These are phyloP conservation scores for Perizoma flavofasciatum DNA, from an alignment of 2,888 invertebrate species.

Conservation along the genomic window DNA sequence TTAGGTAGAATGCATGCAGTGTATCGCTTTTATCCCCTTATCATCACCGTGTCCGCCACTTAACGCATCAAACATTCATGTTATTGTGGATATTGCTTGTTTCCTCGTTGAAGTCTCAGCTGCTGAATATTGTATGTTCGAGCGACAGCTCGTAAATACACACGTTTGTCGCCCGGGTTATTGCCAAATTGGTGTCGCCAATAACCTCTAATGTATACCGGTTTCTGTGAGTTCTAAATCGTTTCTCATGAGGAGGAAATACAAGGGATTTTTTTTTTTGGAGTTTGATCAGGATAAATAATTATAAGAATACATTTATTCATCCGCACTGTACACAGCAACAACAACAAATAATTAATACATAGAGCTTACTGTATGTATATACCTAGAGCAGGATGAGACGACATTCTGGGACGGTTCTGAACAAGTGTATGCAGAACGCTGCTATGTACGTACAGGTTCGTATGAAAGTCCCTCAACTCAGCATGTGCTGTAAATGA, in stretches of 20 bases:
- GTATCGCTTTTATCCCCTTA: slow-evolving; percentile 16
- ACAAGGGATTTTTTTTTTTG: neutral
- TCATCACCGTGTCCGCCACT: slow-evolving; percentile 41
- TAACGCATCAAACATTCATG: slow-evolving; percentile 47
- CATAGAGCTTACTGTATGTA: no score
- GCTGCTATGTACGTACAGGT: no score
- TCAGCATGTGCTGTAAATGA: no score
- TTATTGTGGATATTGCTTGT: slow-evolving; percentile 51
- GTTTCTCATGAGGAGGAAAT: neutral
- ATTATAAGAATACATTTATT: no score
- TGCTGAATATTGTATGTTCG: slow-evolving; percentile 54
- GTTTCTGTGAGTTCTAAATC: slow-evolving; percentile 13
- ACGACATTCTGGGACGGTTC: no score
- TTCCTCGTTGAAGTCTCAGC: slow-evolving; percentile 41
- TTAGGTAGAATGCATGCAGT: no score
- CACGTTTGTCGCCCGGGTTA: slow-evolving; percentile 38
- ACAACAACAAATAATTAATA: no score
- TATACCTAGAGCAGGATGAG: no score
- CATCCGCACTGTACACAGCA: no score
- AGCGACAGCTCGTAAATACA: slow-evolving; percentile 46
- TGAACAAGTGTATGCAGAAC: no score
- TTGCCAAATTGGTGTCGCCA: slow-evolving; percentile 35
- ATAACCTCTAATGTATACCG: slow-evolving; percentile 23
- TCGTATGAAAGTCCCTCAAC: no score
- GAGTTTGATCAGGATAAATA: neutral